A percentile compares a stretch with the other conserved stretches of the same genome.
Evolutionary conservation across 2,888 invertebrate species (phyloP).

Genomic region (Esperia sulphurella): DNA sequence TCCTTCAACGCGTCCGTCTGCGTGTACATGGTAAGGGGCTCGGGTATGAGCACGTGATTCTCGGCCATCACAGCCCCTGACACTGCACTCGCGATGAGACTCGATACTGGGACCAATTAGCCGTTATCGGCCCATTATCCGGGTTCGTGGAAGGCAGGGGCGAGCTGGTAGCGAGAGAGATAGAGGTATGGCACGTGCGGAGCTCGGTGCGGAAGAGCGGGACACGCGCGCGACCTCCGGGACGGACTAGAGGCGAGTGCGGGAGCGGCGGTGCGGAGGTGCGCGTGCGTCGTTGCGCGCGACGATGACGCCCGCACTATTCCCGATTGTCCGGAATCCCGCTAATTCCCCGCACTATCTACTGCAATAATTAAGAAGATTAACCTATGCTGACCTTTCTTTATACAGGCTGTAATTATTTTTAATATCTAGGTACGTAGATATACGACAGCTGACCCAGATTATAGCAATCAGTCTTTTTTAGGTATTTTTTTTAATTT

Average conservation of each 20-base stretch:
- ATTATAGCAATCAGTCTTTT: no score
- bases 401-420: no score
- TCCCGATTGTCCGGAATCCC: background rate
- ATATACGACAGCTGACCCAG: no score
- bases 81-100: slow-evolving; percentile 50
- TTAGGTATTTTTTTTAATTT: no score
- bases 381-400: no score
- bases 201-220: slow-evolving; percentile 19
- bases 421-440: no score
- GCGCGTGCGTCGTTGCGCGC: slow-evolving; percentile 24
- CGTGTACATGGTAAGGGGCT: slow-evolving; percentile 55
- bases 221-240: slow-evolving; percentile 42
- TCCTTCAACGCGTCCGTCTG: slow-evolving; percentile 55
- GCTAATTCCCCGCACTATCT: no score
- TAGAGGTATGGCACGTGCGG: slow-evolving; percentile 35
- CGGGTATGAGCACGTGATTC: slow-evolving; percentile 60
- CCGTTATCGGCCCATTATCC: slow-evolving; percentile 59
- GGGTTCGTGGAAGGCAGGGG: slow-evolving; percentile 44
- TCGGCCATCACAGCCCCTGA: slow-evolving; percentile 57
- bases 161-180: slow-evolving; percentile 27
- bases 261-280: slow-evolving; percentile 20
- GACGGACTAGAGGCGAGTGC: slow-evolving; percentile 46
- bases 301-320: slow-evolving; percentile 15
- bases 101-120: slow-evolving; percentile 24
- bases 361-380: no score